Evolutionary conservation across 2,797 vertebrate species (phyloP).

Genomic region (Aeoliscus strigatus): DNA sequence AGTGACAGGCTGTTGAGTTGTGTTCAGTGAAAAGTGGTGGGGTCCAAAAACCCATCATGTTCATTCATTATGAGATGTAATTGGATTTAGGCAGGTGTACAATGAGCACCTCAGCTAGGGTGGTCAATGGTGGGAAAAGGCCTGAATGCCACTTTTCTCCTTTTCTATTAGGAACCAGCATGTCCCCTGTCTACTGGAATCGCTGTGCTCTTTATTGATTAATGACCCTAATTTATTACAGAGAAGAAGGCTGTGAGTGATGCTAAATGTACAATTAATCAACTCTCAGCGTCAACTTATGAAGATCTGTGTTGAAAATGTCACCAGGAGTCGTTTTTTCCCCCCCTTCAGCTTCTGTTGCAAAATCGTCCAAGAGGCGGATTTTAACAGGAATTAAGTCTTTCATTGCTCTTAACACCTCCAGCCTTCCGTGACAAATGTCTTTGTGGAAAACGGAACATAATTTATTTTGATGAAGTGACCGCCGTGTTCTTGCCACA

Average conservation of each 20-base stretch:
- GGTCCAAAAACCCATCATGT: constrained; percentile 89
- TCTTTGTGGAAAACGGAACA: constrained; percentile 82
- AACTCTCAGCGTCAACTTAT: constrained; percentile 97
- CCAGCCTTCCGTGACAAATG: constrained; percentile 91
- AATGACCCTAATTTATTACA: constrained; percentile 99
- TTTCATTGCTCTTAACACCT: constrained; percentile 90
- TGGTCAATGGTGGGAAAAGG: constrained; percentile 87
- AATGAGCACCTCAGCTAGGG: constrained; percentile 88
- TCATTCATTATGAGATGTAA: constrained; percentile 99
- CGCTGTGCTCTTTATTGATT: constrained; percentile 99
- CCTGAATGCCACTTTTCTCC: constrained; percentile 80
- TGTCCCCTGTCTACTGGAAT: constrained; percentile 95
- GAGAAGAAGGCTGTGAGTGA: constrained; percentile 92
- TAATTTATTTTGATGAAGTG: constrained; percentile 90
- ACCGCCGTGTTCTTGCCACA: constrained; percentile 74
- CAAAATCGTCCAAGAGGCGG: constrained; percentile 74
- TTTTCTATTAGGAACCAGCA: constrained; percentile 98
- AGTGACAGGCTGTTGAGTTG: constrained; percentile 43
- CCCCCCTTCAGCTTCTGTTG: constrained; percentile 82
- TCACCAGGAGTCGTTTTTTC: constrained; percentile 78
- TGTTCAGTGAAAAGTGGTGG: constrained; percentile 81
- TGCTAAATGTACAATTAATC: constrained; percentile 99
- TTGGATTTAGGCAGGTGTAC: constrained; percentile 95
- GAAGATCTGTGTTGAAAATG: constrained; percentile 83
- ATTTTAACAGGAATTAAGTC: constrained; percentile 83